Conservation (phyloP, 1,140 invertebrate genomes). For the Formica exsecta region DNA sequence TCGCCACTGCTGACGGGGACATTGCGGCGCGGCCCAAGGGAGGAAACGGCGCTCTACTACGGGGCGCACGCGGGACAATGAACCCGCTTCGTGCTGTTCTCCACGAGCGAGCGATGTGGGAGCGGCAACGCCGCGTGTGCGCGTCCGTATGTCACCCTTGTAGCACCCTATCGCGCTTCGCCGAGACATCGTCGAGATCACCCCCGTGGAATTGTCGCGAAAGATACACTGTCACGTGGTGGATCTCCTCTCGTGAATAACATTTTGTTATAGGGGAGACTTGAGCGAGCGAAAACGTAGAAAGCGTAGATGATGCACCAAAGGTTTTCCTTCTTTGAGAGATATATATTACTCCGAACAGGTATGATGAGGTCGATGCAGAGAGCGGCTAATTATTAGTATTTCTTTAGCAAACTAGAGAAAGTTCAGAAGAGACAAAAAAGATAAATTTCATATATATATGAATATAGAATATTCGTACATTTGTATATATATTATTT, state of each 20-base stretch:
- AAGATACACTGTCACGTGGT: constrained; percentile 9
- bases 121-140: constrained; percentile 56
- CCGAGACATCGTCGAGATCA: constrained; percentile 1
- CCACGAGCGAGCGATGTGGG: constrained; percentile 51
- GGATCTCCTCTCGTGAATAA: constrained; percentile 7
- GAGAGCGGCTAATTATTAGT: background rate
- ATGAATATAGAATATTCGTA: background rate
- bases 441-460: background rate
- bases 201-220: constrained; percentile 17
- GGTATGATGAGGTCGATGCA: background rate
- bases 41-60: constrained; percentile 72
- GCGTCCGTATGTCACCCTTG: constrained; percentile 72
- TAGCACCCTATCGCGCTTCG: background rate
- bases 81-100: constrained; percentile 81
- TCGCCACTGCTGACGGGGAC: constrained; percentile 21
- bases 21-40: constrained; percentile 67
- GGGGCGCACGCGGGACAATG: constrained; percentile 81
- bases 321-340: background rate
- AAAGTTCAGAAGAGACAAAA: background rate
- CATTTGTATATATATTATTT: background rate
- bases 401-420: background rate
- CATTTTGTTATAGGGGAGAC: background rate
- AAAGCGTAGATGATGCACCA: background rate
- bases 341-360: background rate
- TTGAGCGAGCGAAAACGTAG: background rate